Evolutionary conservation across 92 coral and sea anemone genomes (phyloP), one percentile per base, ranked within the genome.

Genomic region (Virgularia gustaviana): DNA sequence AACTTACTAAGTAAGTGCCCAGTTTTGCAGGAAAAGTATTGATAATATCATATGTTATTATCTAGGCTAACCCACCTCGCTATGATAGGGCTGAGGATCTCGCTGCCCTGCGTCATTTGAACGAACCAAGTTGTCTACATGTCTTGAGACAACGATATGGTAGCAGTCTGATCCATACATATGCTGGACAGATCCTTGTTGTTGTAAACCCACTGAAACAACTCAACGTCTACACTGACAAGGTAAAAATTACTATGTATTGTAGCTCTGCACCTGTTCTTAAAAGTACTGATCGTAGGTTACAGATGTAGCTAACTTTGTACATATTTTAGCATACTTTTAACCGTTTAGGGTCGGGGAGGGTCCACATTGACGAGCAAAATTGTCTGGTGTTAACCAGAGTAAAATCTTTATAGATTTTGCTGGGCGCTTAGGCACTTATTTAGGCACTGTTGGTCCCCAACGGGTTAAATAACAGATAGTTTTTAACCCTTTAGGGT

Each of bases 51-150:
- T 58, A 22, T 60, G 36, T 51, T 65, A 32, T 57, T 42, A 58
- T 36, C 28, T 73, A 92, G 98, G 98, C 98, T 15, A 92, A 92
- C 37, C 98, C 98, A 41, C 98, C 96, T 19, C 88, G 85, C 52
- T 92, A 92, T 51, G 98, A 92, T 75, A 82, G 96, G 65, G 90
- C 98, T 27, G 98, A 92, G 39, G 98, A 92, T 75, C 92, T 92
- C 49, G 96, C 96, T n/a, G 83, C 98, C 37, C 63, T 92, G 28
- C 96, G 98, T 43, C 88, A 86, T 78, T 78, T 92, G 28, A 92
- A 92, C 67, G 98, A 92, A 64, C 90, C 98, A 77, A 92, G 98
- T 66, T 89, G 98, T 54, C 84, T 92, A 0, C 98, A 92, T 75
- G 89, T 96, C 23, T 75, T 92, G 6, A 83, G 98, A 27, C 98